These are phyloP conservation scores for Oxyura jamaicensis DNA, from an alignment of 2,113 vertebrate species.

Conservation along the genomic window DNA sequence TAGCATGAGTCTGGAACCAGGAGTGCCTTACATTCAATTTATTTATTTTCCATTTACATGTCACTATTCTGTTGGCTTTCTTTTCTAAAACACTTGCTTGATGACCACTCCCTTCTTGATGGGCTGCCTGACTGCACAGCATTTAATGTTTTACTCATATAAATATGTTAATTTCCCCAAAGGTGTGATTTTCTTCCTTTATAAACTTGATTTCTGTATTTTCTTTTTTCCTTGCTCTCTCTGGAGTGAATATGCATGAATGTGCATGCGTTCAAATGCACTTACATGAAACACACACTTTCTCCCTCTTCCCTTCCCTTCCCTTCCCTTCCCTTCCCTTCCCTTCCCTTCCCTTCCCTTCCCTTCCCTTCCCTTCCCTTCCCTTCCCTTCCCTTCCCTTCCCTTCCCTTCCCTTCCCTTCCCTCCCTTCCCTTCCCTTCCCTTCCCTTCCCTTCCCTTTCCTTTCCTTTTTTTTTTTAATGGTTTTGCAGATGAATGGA, in stretches of 20 bases:
- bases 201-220: background rate
- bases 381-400: background rate
- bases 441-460: background rate
- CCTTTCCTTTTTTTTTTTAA: background rate
- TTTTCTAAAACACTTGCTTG: conserved; percentile 22
- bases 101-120: background rate
- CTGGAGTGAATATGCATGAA: background rate
- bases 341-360: background rate
- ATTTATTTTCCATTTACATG: conserved; percentile 65
- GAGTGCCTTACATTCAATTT: background rate
- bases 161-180: background rate
- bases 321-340: background rate
- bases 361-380: background rate
- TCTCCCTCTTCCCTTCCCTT: background rate
- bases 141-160: background rate
- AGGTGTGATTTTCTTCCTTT: background rate
- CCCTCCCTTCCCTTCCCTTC: background rate
- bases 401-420: background rate
- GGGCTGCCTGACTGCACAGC: background rate
- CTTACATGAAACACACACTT: background rate
- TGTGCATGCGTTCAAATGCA: background rate
- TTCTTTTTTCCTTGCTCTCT: background rate
- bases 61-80: background rate
- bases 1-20: conserved; percentile 62
- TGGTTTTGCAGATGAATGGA: background rate